Evolutionary conservation across 2,888 invertebrate species (phyloP), one percentile per base, ranked within the genome.

Genomic region (Hirtodrosophila alboralis): DNA sequence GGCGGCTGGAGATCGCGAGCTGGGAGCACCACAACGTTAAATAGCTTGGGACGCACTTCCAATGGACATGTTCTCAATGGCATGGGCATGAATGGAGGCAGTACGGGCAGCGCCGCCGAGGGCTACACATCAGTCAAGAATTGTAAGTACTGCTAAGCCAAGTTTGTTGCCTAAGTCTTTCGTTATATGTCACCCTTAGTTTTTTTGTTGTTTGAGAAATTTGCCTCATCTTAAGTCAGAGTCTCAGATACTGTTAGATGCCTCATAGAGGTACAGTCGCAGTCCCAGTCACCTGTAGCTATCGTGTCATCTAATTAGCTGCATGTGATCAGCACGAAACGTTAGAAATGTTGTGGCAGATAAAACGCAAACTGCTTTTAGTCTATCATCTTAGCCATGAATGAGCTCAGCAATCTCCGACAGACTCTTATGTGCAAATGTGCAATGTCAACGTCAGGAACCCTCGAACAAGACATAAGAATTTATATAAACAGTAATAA

Each of bases 11-110:
- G 92, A 41, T 92, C 92, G 4, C 90, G 92, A 28, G 91, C 92
- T 23, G 93, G 93, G 14, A 93, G 93, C 61, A 93, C 93, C 16
- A 92, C 93, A 75, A 93, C 93, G 1, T 88, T 93, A 1, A 93
- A 93, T 86, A 93, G 93, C 64, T 89, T 92, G 43, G 92, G 92
- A 1, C 91, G 92, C 47, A 90, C 90, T 10, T 89, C 89, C 9
- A 89, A 89, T 44, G 89, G 90, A 16, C 88, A 89, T 69, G 62
- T 74, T 51, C 68, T 81, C 52, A 86, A 84, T 47, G 84, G 85
- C 5, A 44, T 85, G 57, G 84, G 86, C 63, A 60, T 79, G 60
- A 76, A 87, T 67, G 84, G 79, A 21, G 83, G 87, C 16, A 89
- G 88, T 52, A 88, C 87, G 33, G 89, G 89, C 66, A 90, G 89